phyloP scores from a whole-genome alignment of 2,888 invertebrate genomes.

The Andrena hattorfiana region DNA sequence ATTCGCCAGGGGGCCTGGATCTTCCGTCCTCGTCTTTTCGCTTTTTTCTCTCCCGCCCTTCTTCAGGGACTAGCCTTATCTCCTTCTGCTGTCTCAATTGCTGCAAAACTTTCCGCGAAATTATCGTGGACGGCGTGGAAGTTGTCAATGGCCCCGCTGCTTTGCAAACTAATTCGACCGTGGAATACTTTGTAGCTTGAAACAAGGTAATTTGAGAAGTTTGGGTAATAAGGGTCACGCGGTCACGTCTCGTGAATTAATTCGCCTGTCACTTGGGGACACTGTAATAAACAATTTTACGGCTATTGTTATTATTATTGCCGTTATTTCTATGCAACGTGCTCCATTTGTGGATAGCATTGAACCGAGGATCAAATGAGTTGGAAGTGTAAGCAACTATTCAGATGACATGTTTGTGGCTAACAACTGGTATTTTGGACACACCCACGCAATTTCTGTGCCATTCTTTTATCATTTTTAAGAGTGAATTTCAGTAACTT shows the following conservation, averaged over 20 bases:
- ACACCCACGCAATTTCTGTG: too few species aligned
- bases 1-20: slow-evolving; percentile 37
- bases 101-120: slow-evolving; percentile 25
- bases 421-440: too few species aligned
- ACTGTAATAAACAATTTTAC: slow-evolving; percentile 15
- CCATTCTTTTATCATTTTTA: too few species aligned
- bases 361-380: too few species aligned
- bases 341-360: too few species aligned
- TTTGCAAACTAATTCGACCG: slow-evolving; percentile 35
- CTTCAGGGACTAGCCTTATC: slow-evolving; percentile 1
- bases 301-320: slow-evolving; percentile 8
- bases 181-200: slow-evolving; percentile 16
- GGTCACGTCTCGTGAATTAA: slow-evolving; percentile 26
- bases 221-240: background rate
- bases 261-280: background rate
- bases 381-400: too few species aligned
- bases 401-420: too few species aligned
- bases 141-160: slow-evolving; percentile 12
- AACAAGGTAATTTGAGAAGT: slow-evolving; percentile 6
- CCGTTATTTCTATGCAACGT: background rate
- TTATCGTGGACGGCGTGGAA: slow-evolving; percentile 17
- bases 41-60: slow-evolving; percentile 11
- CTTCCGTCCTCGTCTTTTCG: slow-evolving; percentile 21
- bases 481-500: too few species aligned
- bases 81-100: slow-evolving; percentile 30